Conservation (phyloP, 2,888 invertebrate genomes). For the Brenthis daphne region DNA sequence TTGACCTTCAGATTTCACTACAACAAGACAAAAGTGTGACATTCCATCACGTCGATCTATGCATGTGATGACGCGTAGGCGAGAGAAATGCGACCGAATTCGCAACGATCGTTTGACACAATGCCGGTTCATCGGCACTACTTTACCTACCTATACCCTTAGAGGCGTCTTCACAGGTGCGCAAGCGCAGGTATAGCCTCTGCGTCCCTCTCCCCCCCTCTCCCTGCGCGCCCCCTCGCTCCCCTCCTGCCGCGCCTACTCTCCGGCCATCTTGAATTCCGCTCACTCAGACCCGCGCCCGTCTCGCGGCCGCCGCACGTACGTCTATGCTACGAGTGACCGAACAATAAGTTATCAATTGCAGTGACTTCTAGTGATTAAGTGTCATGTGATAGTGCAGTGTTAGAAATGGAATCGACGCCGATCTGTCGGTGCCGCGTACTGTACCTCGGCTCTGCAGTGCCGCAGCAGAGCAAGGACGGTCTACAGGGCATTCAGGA, state of each 20-base stretch:
- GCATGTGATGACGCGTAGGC: conserved; percentile 54
- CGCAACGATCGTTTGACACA: conserved; percentile 76
- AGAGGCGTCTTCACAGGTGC: conserved; percentile 72
- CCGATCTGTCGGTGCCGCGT: conserved; percentile 98
- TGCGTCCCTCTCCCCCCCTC: conserved; percentile 39
- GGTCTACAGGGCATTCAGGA: conserved; percentile 98
- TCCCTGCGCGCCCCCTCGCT: conserved; percentile 43
- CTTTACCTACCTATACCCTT: conserved; percentile 43
- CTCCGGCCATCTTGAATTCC: conserved; percentile 79
- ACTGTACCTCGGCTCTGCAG: conserved; percentile 96
- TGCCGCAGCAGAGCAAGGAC: conserved; percentile 98
- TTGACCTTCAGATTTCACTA: conserved; percentile 77
- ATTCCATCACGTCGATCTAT: conserved; percentile 69
- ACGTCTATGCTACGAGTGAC: conserved; percentile 49
- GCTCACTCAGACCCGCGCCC: conserved; percentile 77
- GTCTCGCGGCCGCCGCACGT: conserved; percentile 73
- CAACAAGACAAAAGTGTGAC: conserved; percentile 61
- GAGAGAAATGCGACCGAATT: conserved; percentile 78
- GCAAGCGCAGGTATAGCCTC: conserved; percentile 68
- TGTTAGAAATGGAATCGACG: conserved; percentile 87
- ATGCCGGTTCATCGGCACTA: conserved; percentile 76
- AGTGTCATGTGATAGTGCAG: conserved; percentile 78
- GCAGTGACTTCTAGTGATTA: conserved; percentile 62
- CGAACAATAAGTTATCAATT: conserved; percentile 49
- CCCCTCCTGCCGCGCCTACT: conserved; percentile 43